phyloP scores from a whole-genome alignment of 2,888 invertebrate genomes.

The Drosophila sordidula region DNA sequence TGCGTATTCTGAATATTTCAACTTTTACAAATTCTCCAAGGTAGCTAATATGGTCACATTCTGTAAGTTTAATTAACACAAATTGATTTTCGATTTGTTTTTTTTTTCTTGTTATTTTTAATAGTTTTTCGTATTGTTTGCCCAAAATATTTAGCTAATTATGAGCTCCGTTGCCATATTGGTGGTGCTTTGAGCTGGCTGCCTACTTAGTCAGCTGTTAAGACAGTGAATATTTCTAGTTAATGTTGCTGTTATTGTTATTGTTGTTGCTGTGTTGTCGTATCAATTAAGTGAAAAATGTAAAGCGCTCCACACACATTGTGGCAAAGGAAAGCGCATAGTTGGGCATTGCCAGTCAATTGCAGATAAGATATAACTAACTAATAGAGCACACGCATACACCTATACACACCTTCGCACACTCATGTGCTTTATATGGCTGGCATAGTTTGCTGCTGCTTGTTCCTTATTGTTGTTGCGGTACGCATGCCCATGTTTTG shows the following conservation, averaged over 20 bases:
- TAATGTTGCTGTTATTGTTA: slow-evolving; percentile 7
- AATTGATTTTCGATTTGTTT: slow-evolving; percentile 27
- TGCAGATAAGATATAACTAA: slow-evolving; percentile 69
- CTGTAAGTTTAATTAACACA: neutral
- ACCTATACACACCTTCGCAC: neutral
- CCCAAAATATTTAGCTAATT: slow-evolving; percentile 31
- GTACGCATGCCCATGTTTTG: slow-evolving; percentile 54
- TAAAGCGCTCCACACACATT: slow-evolving; percentile 43
- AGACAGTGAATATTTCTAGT: slow-evolving; percentile 9
- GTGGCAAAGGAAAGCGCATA: slow-evolving; percentile 47
- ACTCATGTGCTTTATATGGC: slow-evolving; percentile 10
- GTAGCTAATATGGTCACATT: neutral
- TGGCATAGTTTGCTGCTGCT: slow-evolving; percentile 66
- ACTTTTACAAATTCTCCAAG: neutral
- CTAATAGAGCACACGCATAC: slow-evolving; percentile 27
- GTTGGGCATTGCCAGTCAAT: slow-evolving; percentile 57
- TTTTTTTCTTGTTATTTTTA: slow-evolving; percentile 8
- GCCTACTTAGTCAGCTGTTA: slow-evolving; percentile 29
- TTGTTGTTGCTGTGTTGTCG: slow-evolving; percentile 25
- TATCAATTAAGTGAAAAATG: slow-evolving; percentile 65
- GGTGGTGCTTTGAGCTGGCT: slow-evolving; percentile 12
- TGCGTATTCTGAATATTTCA: too few species aligned
- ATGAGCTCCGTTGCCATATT: slow-evolving; percentile 32
- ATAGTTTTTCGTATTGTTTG: slow-evolving; percentile 24
- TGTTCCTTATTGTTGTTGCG: slow-evolving; percentile 33